These are phyloP conservation scores for Characodon lateralis DNA, from an alignment of 2,797 vertebrate species.

Conservation along the genomic window DNA sequence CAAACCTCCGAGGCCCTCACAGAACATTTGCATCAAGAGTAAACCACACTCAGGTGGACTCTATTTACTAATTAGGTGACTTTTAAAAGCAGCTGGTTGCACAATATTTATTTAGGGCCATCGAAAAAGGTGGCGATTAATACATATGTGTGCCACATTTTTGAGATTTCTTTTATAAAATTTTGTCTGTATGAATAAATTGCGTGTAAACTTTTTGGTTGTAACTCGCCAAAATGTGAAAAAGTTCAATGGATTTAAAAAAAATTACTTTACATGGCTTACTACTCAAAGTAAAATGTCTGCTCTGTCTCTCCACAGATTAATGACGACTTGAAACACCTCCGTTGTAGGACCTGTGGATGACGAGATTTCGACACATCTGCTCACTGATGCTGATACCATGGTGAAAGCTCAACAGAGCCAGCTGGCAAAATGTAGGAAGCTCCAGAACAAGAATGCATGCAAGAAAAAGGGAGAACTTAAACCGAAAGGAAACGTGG, in stretches of 20 bases:
- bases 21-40: not conserved
- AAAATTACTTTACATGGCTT: not conserved
- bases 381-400: slow-evolving; percentile 70
- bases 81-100: not conserved
- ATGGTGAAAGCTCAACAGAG: slow-evolving; percentile 80
- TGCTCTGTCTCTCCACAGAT: slow-evolving; percentile 68
- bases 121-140: no score
- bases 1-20: not conserved
- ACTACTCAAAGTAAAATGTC: slow-evolving; percentile 15
- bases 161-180: no score
- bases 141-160: no score
- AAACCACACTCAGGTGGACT: not conserved
- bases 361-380: slow-evolving; percentile 59
- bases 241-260: not conserved
- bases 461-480: slow-evolving; percentile 45
- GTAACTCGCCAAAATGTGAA: no score
- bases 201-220: no score
- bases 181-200: no score
- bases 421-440: slow-evolving; percentile 56
- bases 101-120: not conserved
- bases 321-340: slow-evolving; percentile 61
- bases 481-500: slow-evolving; percentile 47
- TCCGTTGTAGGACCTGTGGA: slow-evolving; percentile 58
- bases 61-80: no score
- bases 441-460: slow-evolving; percentile 59